phyloP scores from a whole-genome alignment of 2,113 vertebrate species.

The Oxyura jamaicensis region DNA sequence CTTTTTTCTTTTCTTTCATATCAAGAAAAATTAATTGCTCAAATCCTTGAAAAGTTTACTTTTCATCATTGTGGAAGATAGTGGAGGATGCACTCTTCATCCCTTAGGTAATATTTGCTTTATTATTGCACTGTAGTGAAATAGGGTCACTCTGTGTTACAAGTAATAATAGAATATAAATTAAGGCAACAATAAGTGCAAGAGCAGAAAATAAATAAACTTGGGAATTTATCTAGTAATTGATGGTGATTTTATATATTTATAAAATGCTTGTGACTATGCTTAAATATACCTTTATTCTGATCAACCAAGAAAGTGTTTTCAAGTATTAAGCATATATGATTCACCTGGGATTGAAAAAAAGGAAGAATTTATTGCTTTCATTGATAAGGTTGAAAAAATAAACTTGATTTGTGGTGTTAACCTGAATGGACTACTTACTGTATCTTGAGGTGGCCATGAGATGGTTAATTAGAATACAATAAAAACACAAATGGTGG shows the following conservation, averaged over 20 bases:
- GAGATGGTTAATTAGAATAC: background rate
- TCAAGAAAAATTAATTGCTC: background rate
- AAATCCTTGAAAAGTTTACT: background rate
- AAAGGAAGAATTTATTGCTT: background rate
- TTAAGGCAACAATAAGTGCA: background rate
- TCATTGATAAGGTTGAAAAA: background rate
- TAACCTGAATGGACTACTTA: background rate
- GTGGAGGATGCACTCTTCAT: background rate
- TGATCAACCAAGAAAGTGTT: background rate
- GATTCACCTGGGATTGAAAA: background rate
- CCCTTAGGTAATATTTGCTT: constrained; percentile 7
- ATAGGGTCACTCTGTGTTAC: background rate
- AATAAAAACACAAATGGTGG: background rate
- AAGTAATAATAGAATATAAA: constrained; percentile 14
- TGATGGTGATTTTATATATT: background rate
- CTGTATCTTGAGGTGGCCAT: background rate
- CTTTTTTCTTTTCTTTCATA: background rate
- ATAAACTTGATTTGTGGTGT: background rate
- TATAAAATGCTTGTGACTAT: background rate
- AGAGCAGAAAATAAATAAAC: background rate
- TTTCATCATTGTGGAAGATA: background rate
- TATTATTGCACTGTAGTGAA: background rate
- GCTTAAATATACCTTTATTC: background rate
- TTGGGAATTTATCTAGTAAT: background rate
- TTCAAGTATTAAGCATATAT: background rate